These are phyloP conservation scores for Microctonus aethiopoides DNA, from an alignment of 2,888 invertebrate species.

Conservation along the genomic window DNA sequence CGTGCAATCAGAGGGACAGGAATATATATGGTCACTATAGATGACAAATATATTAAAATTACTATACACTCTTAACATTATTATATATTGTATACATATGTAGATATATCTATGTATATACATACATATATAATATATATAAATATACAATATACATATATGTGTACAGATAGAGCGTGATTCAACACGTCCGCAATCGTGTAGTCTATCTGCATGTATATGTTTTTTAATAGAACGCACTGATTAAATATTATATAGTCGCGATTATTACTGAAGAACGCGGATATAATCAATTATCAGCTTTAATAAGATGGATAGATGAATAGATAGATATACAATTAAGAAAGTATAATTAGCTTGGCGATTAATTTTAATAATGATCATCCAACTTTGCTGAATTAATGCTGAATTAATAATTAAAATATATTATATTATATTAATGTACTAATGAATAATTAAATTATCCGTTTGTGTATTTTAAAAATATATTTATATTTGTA, in stretches of 20 bases:
- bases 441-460: not conserved
- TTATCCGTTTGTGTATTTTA: too few species aligned
- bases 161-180: not conserved
- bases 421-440: too few species aligned
- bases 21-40: slow-evolving; percentile 46
- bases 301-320: not conserved
- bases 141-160: too few species aligned
- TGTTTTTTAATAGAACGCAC: not conserved
- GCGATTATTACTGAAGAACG: slow-evolving; percentile 8
- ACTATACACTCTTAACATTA: slow-evolving; percentile 33
- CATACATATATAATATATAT: not conserved
- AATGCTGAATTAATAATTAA: not conserved
- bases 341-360: not conserved
- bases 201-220: not conserved
- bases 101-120: not conserved
- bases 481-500: not conserved
- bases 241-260: slow-evolving; percentile 2
- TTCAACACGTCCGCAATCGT: not conserved
- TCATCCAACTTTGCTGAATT: not conserved
- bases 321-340: not conserved
- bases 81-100: not conserved
- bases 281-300: slow-evolving; percentile 16
- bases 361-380: not conserved
- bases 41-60: slow-evolving; percentile 39
- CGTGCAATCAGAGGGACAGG: slow-evolving; percentile 52